These are phyloP conservation scores for Gallinago stenura DNA, from an alignment of 2,797 vertebrate species.

Conservation along the genomic window DNA sequence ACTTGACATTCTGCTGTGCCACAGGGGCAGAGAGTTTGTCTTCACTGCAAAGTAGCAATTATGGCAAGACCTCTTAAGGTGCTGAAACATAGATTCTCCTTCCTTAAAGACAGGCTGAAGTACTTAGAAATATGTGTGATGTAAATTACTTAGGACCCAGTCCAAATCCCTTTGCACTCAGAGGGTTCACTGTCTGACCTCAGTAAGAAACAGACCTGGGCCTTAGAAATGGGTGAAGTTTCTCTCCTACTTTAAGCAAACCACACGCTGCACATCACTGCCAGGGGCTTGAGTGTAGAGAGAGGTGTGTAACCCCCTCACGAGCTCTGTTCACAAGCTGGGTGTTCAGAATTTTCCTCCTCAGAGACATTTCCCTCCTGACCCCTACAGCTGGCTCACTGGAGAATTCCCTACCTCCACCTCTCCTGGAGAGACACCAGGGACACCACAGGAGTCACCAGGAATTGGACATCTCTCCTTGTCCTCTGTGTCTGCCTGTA, in stretches of 20 bases:
- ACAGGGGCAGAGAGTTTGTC: background rate
- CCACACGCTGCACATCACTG: rapidly evolving
- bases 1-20: background rate
- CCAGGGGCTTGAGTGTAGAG: background rate
- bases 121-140: background rate
- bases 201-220: background rate
- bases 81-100: background rate
- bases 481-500: background rate
- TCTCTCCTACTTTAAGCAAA: background rate
- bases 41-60: background rate
- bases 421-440: background rate
- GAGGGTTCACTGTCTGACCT: background rate
- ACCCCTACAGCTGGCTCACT: background rate
- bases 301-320: background rate
- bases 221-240: background rate
- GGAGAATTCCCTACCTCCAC: background rate
- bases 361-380: background rate
- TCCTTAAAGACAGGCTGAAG: background rate
- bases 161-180: background rate
- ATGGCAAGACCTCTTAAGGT: background rate
- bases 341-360: background rate
- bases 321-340: background rate
- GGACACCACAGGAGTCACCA: background rate
- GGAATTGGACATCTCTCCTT: background rate
- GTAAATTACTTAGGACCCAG: background rate